Evolutionary conservation across 1,140 invertebrate species (phyloP).

Genomic region (Macrocentrus cingulum): DNA sequence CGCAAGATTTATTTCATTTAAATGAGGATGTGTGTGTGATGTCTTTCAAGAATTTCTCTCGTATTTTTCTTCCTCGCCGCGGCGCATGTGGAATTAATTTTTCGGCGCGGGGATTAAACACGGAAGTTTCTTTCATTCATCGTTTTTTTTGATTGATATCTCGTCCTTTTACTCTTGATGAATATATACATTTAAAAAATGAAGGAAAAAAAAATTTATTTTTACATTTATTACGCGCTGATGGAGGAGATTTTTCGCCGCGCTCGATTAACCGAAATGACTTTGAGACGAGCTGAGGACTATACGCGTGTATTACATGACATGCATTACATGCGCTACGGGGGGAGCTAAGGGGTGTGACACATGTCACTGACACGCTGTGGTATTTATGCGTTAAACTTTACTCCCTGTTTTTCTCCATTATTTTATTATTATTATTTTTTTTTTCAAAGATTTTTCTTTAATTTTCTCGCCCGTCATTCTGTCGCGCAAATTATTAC

Average conservation of each 20-base stretch:
- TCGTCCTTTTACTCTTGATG: too few relatives aligned
- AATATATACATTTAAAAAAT: too few relatives aligned
- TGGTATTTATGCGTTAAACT: slow-evolving; percentile 25
- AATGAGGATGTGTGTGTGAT: slow-evolving; percentile 49
- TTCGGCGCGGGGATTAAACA: background rate
- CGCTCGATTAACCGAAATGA: slow-evolving; percentile 14
- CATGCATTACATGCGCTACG: slow-evolving; percentile 24
- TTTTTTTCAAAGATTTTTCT: slow-evolving; percentile 4
- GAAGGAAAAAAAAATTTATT: slow-evolving; percentile 3
- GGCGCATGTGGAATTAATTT: slow-evolving; percentile 22
- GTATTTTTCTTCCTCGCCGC: background rate
- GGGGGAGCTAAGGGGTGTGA: slow-evolving; percentile 20
- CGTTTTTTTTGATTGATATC: too few relatives aligned
- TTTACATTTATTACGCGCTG: too few relatives aligned
- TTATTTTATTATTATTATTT: slow-evolving; percentile 8
- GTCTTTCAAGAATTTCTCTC: slow-evolving; percentile 6
- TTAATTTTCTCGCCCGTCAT: background rate
- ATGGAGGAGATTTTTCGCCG: slow-evolving; percentile 9
- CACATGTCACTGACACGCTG: slow-evolving; percentile 33
- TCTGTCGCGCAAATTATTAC: background rate
- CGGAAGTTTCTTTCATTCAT: background rate
- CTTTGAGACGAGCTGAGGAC: slow-evolving; percentile 22
- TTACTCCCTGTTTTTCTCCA: slow-evolving; percentile 10
- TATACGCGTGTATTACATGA: too few relatives aligned
- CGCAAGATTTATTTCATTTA: slow-evolving; percentile 54